These are phyloP conservation scores for Drosophila merina DNA, from an alignment of 2,888 invertebrate genomes.

Conservation along the genomic window DNA sequence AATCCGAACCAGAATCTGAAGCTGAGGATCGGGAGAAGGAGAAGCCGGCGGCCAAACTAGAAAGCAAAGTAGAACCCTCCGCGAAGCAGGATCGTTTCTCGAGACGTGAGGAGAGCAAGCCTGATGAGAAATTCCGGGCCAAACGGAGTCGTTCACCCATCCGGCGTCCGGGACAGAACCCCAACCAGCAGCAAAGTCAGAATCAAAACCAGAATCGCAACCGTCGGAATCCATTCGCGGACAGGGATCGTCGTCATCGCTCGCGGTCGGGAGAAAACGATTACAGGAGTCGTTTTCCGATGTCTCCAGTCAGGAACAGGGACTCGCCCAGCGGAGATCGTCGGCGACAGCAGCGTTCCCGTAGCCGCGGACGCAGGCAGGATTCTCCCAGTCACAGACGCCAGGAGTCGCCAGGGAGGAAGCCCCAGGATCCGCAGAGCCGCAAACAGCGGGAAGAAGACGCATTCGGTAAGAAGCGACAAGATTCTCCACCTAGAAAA, in stretches of 20 bases:
- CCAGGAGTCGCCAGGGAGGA: slow-evolving; percentile 38
- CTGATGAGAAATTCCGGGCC: slow-evolving; percentile 44
- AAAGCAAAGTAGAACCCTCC: slow-evolving; percentile 6
- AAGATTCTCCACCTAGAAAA: slow-evolving; percentile 31
- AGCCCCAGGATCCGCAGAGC: slow-evolving; percentile 12
- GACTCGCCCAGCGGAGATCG: slow-evolving; percentile 71
- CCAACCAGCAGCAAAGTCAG: slow-evolving; percentile 16
- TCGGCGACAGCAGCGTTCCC: slow-evolving; percentile 64
- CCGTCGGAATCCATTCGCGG: slow-evolving; percentile 80
- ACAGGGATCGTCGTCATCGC: slow-evolving; percentile 77
- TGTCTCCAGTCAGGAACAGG: slow-evolving; percentile 78
- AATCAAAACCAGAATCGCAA: slow-evolving; percentile 43
- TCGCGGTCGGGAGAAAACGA: slow-evolving; percentile 79
- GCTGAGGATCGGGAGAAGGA: slow-evolving; percentile 72
- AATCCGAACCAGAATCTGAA: slow-evolving; percentile 85
- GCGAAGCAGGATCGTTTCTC: slow-evolving; percentile 38
- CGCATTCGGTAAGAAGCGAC: slow-evolving; percentile 41
- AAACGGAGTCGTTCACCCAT: slow-evolving; percentile 73
- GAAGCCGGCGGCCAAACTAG: slow-evolving; percentile 28
- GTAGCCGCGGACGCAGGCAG: slow-evolving; percentile 57
- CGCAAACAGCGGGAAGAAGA: slow-evolving; percentile 31
- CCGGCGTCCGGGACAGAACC: slow-evolving; percentile 46
- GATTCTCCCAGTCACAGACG: slow-evolving; percentile 34
- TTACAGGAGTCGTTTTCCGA: slow-evolving; percentile 79
- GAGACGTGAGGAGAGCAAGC: slow-evolving; percentile 54